A percentile compares a stretch with the other conserved stretches of the same genome.
Conservation (phyloP, 2,113 vertebrate genomes). For the Chelonoidis abingdonii region DNA sequence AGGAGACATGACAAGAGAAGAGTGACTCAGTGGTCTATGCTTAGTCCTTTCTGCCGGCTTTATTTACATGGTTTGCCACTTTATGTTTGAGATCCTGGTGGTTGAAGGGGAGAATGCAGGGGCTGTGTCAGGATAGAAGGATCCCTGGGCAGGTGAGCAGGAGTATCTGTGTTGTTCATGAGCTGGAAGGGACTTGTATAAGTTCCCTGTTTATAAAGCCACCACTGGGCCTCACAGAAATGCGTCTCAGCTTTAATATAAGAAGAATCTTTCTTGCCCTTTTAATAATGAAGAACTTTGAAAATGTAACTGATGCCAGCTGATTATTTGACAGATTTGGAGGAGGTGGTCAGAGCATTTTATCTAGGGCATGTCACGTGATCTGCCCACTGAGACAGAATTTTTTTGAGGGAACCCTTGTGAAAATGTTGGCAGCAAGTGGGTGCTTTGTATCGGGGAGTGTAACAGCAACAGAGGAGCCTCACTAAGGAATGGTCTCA, state of each 20-base stretch:
- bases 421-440: background rate
- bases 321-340: background rate
- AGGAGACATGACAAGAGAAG: background rate
- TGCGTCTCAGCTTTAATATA: background rate
- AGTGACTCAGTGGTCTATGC: background rate
- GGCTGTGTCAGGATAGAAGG: background rate
- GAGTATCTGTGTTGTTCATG: background rate
- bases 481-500: background rate
- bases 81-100: background rate
- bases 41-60: background rate
- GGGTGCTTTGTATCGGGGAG: background rate
- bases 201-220: background rate
- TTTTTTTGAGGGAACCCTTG: background rate
- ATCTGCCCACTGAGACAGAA: background rate
- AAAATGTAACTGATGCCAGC: background rate
- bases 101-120: accelerated
- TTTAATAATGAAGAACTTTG: background rate
- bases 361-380: background rate
- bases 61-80: background rate
- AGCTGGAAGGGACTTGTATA: background rate
- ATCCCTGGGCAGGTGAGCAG: background rate
- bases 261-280: background rate
- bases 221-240: background rate
- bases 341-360: background rate
- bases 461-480: background rate